Conservation (phyloP, 1,140 invertebrate species). For the Zaprionus vittiger region DNA sequence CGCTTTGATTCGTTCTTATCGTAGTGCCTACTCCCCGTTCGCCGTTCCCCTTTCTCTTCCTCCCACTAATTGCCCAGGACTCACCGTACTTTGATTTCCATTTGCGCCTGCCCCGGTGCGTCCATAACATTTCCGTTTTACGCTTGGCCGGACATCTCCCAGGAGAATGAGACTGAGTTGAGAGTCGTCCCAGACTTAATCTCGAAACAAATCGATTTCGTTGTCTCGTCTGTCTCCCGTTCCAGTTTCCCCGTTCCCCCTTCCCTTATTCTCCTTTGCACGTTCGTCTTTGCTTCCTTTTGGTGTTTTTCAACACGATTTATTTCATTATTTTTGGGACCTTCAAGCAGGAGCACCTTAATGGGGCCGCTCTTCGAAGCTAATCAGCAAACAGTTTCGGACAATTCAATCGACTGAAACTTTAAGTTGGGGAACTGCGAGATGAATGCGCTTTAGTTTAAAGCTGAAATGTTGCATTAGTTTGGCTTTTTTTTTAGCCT, state of each 20-base stretch:
- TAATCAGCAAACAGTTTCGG: constrained; percentile 64
- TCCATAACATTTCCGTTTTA: constrained; percentile 77
- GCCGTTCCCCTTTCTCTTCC: neutral
- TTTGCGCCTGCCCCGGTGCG: constrained; percentile 60
- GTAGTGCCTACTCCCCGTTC: constrained; percentile 6
- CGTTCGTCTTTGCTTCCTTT: constrained; percentile 18
- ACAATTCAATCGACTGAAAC: constrained; percentile 80
- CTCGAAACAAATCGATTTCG: constrained; percentile 83
- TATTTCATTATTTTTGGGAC: constrained; percentile 74
- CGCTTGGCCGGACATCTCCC: constrained; percentile 54
- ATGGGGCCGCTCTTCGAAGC: constrained; percentile 65
- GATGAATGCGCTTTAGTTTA: too few species aligned
- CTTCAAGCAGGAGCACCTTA: constrained; percentile 44
- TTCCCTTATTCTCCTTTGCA: constrained; percentile 13
- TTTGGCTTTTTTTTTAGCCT: constrained; percentile 18
- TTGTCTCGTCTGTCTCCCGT: constrained; percentile 54
- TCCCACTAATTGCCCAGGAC: constrained; percentile 30
- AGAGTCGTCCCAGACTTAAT: constrained; percentile 75
- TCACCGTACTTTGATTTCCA: constrained; percentile 70
- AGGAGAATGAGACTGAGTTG: constrained; percentile 40
- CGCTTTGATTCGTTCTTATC: constrained; percentile 69
- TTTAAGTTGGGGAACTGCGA: constrained; percentile 44
- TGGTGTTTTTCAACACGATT: constrained; percentile 78
- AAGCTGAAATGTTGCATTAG: constrained; percentile 44
- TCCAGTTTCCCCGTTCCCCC: neutral